Percentiles rank a stretch among this genome's conserved stretches.
Evolutionary conservation across 2,113 vertebrate species (phyloP).

Genomic region (Anseranas semipalmata): DNA sequence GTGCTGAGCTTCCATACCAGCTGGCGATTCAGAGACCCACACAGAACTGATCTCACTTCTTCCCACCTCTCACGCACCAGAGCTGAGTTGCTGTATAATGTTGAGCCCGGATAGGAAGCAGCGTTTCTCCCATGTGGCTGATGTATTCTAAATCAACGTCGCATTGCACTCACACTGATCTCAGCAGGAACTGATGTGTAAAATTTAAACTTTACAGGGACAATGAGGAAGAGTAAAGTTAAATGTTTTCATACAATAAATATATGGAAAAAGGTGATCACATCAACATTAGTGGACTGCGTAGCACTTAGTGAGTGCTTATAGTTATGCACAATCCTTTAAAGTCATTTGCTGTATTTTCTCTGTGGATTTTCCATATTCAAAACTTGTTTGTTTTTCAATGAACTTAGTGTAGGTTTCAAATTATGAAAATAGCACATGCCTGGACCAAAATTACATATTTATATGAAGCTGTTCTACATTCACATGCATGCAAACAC

Average conservation of each 20-base stretch:
- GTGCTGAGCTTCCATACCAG: neutral
- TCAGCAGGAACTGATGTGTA: neutral
- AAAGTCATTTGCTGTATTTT: neutral
- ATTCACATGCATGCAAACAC: fast-evolving
- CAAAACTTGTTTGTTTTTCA: neutral
- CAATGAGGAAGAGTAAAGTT: neutral
- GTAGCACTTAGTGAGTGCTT: neutral
- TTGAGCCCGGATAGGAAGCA: neutral
- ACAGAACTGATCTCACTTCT: neutral
- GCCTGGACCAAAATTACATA: neutral
- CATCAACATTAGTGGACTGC: neutral
- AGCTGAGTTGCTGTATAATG: neutral
- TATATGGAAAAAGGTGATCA: neutral
- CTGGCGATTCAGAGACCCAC: neutral
- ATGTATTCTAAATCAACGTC: neutral
- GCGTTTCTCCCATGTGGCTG: neutral
- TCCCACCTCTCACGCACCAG: neutral
- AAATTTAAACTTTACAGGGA: neutral
- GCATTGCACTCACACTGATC: neutral
- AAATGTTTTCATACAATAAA: neutral
- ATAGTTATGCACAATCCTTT: neutral
- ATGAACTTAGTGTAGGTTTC: neutral
- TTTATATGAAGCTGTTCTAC: neutral
- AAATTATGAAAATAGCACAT: neutral
- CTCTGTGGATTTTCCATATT: neutral